These are phyloP conservation scores for Falco berigora DNA, from an alignment of 2,797 vertebrate genomes.

Conservation along the genomic window DNA sequence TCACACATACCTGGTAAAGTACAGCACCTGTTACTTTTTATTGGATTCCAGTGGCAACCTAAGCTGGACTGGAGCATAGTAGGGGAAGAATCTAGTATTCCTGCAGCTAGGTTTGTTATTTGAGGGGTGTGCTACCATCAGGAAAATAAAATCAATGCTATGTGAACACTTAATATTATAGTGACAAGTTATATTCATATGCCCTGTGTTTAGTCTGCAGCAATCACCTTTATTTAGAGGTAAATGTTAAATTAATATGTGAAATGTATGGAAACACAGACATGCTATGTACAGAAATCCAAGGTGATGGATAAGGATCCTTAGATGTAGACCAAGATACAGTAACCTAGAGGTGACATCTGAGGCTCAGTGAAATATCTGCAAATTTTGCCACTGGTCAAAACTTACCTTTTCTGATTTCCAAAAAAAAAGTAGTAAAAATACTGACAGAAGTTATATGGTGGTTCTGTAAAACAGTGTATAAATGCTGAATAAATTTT, in stretches of 20 bases:
- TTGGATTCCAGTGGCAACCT: not conserved
- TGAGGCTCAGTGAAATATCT: not conserved
- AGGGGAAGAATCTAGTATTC: not conserved
- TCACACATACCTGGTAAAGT: not conserved
- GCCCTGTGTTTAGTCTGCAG: not conserved
- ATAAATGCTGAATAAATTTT: not conserved
- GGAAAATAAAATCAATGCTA: not conserved
- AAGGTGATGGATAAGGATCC: not conserved
- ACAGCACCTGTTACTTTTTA: not conserved
- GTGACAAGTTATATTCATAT: not conserved
- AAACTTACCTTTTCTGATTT: not conserved
- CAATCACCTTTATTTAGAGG: not conserved
- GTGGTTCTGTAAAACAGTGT: not conserved
- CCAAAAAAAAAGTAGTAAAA: not conserved
- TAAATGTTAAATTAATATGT: not conserved
- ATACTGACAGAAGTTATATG: not conserved
- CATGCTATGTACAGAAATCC: not conserved
- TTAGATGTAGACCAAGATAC: not conserved
- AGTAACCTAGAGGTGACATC: not conserved
- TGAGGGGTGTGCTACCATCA: not conserved
- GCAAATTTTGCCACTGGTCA: not conserved
- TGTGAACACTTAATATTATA: not conserved
- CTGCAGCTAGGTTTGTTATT: not conserved
- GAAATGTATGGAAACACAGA: not conserved
- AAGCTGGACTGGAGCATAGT: not conserved